These are phyloP conservation scores for Avahi laniger DNA, from an alignment of 2,797 vertebrate species.

Conservation along the genomic window DNA sequence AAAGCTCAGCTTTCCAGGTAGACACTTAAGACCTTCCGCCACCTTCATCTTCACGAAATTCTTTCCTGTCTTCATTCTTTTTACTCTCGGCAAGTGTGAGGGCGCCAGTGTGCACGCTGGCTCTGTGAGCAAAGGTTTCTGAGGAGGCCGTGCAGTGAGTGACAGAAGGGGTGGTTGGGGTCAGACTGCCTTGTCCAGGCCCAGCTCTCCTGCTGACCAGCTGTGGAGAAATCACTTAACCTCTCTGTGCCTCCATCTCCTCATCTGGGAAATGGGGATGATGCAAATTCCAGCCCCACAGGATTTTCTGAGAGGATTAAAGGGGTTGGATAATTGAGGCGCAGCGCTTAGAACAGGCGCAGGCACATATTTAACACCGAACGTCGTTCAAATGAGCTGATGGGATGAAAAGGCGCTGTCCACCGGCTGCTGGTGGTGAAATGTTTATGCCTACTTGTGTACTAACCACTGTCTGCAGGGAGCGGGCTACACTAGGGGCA, in stretches of 20 bases:
- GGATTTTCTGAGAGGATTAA: neutral
- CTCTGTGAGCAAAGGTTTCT: neutral
- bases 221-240: neutral
- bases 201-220: neutral
- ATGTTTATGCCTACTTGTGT: neutral
- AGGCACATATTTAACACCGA: neutral
- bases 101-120: neutral
- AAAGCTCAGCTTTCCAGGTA: neutral
- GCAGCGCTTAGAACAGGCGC: neutral
- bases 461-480: neutral
- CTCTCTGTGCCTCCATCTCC: neutral
- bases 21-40: neutral
- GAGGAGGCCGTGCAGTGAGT: fast-evolving
- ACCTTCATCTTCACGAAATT: neutral
- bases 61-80: neutral
- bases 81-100: neutral
- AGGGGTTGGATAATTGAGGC: too few relatives aligned
- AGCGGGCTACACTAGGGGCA: neutral
- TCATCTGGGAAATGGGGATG: neutral
- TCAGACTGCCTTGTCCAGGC: fast-evolving
- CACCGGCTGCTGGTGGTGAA: neutral
- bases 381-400: neutral
- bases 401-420: neutral
- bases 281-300: neutral
- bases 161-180: neutral